A percentile compares a stretch with the other conserved stretches of the same genome.
These are phyloP conservation scores for Cataglyphis altisquamis DNA, from an alignment of 2,888 invertebrate species.

Conservation along the genomic window DNA sequence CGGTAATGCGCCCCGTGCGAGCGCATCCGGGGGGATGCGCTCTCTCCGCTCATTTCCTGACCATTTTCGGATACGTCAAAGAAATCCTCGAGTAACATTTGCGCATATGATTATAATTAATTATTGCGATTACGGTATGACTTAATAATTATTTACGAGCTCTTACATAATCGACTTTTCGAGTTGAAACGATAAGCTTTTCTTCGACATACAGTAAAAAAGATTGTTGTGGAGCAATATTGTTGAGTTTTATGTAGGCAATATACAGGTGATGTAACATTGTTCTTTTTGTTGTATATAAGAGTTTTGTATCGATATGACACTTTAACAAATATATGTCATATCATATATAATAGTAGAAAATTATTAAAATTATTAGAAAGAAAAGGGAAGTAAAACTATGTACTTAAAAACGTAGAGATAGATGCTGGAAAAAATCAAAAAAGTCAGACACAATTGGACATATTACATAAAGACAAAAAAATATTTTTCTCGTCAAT, in stretches of 20 bases:
- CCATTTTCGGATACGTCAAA: conserved; percentile 66
- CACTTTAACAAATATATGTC: neutral
- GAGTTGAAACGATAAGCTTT: neutral
- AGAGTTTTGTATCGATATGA: neutral
- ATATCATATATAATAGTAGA: neutral
- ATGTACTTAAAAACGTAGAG: neutral
- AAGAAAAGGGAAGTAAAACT: neutral
- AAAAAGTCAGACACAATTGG: neutral
- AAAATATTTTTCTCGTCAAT: neutral
- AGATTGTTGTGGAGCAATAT: neutral
- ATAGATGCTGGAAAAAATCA: neutral
- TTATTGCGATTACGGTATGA: conserved; percentile 41
- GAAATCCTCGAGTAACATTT: conserved; percentile 50
- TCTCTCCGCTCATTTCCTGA: conserved; percentile 61
- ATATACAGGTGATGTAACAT: neutral
- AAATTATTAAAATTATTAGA: neutral
- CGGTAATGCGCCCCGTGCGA: conserved; percentile 78
- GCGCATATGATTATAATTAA: conserved; percentile 52
- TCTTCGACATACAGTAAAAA: neutral
- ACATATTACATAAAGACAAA: neutral
- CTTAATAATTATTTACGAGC: conserved; percentile 51
- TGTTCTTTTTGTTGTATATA: neutral
- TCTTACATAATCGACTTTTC: neutral
- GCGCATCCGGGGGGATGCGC: conserved; percentile 60
- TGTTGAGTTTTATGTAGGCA: neutral